Percentiles rank a stretch among this genome's conserved stretches.
Evolutionary conservation across 2,888 invertebrate species (phyloP).

Genomic region (Brenthis hecate): DNA sequence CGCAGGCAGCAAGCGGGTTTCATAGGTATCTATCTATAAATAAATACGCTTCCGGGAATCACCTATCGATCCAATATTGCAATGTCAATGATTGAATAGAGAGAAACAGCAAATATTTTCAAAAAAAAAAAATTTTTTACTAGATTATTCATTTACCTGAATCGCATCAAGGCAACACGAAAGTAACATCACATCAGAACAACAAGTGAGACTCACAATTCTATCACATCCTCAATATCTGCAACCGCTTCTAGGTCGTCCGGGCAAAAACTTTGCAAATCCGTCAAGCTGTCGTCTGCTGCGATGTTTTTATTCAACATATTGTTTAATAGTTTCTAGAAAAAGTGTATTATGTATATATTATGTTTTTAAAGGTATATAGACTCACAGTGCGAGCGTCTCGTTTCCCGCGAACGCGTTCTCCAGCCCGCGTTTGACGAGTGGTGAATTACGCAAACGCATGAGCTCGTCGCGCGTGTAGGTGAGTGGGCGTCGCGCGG

Average conservation of each 20-base stretch:
- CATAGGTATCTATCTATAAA: not conserved
- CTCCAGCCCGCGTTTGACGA: slow-evolving; percentile 87
- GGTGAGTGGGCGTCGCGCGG: slow-evolving; percentile 72
- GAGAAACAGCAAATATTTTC: not conserved
- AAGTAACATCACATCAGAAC: too few species aligned
- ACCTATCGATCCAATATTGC: not conserved
- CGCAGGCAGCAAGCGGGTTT: not conserved
- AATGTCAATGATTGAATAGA: not conserved
- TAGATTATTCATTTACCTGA: too few species aligned
- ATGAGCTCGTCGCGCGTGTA: slow-evolving; percentile 88
- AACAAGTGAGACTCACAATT: too few species aligned
- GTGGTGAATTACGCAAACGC: slow-evolving; percentile 86
- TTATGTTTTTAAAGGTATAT: too few species aligned
- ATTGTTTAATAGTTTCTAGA: not conserved
- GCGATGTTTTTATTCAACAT: not conserved
- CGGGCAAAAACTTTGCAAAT: too few species aligned
- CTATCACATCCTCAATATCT: too few species aligned
- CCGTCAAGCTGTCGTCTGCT: not conserved
- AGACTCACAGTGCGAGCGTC: slow-evolving; percentile 61
- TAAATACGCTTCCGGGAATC: slow-evolving; percentile 8
- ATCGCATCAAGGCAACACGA: too few species aligned
- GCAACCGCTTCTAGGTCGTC: too few species aligned
- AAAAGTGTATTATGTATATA: too few species aligned
- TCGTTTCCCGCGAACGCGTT: slow-evolving; percentile 78
- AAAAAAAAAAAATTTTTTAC: too few species aligned